These are phyloP conservation scores for Eupithecia exiguata DNA, from an alignment of 2,888 invertebrate genomes.

Conservation along the genomic window DNA sequence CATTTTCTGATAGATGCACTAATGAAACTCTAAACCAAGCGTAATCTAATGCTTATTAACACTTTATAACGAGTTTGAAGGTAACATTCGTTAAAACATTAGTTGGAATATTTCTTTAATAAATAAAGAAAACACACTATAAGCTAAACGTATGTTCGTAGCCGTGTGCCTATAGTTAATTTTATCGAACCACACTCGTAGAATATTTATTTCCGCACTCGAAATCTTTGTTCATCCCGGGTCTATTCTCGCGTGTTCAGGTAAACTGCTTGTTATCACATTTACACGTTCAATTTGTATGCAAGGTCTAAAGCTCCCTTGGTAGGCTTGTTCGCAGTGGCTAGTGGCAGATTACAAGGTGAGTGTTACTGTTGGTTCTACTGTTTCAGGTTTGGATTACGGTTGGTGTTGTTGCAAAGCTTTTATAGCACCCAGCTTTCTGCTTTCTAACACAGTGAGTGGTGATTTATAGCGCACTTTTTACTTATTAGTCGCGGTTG, in stretches of 20 bases:
- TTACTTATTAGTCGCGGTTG: not conserved
- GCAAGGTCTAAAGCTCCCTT: conserved; percentile 72
- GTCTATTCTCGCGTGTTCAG: conserved; percentile 43
- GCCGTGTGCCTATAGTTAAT: not conserved
- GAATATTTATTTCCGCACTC: not conserved
- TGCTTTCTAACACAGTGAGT: not conserved
- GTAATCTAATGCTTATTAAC: not conserved
- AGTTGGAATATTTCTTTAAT: too few species aligned
- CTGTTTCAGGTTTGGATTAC: conserved; percentile 5
- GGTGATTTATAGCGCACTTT: not conserved
- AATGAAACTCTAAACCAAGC: not conserved
- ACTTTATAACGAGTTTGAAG: not conserved
- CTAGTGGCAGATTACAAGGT: conserved; percentile 29
- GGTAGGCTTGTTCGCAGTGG: conserved; percentile 44
- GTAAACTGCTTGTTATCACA: conserved; percentile 68
- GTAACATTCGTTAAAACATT: too few species aligned
- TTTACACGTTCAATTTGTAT: conserved; percentile 80
- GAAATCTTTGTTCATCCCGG: conserved; percentile 27
- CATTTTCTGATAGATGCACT: not conserved
- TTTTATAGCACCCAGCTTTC: conserved; percentile 3
- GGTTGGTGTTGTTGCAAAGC: not conserved
- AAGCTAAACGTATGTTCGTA: not conserved
- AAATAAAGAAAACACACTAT: too few species aligned
- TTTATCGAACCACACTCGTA: not conserved
- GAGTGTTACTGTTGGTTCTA: not conserved